Percentiles rank a stretch among this genome's conserved stretches.
Conservation (phyloP, 2,797 vertebrate genomes). For the Lateolabrax maculatus region DNA sequence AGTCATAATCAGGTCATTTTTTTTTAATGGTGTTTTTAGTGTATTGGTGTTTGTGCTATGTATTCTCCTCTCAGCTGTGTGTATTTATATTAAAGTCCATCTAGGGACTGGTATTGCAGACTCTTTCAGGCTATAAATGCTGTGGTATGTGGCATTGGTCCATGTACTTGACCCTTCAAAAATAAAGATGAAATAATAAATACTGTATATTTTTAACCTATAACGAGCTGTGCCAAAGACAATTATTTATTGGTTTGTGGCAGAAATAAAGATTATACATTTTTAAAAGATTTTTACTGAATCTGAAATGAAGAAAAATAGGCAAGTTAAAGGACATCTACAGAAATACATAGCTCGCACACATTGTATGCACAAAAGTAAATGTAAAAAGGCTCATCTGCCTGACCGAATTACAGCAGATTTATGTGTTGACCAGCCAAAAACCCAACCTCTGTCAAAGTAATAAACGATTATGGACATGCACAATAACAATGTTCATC, state of each 20-base stretch:
- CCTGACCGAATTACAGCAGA: conserved; percentile 8
- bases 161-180: neutral
- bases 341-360: neutral
- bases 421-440: conserved; percentile 9
- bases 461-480: conserved; percentile 30
- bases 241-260: neutral
- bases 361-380: neutral
- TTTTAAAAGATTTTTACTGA: too few relatives aligned
- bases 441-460: conserved; percentile 28
- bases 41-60: neutral
- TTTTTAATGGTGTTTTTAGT: neutral
- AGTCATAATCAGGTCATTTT: too few relatives aligned
- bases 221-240: neutral
- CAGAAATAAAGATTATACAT: neutral
- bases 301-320: neutral
- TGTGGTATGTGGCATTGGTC: neutral
- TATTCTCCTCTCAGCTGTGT: neutral
- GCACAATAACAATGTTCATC: conserved; percentile 19
- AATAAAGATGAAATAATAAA: conserved; percentile 10
- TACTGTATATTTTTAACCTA: neutral
- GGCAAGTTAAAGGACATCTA: neutral
- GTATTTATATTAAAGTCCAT: neutral
- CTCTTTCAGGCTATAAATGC: neutral
- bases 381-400: neutral
- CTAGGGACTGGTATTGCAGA: neutral